Evolutionary conservation across 2,888 invertebrate genomes (phyloP).

Genomic region (Pachydiplax longipennis): DNA sequence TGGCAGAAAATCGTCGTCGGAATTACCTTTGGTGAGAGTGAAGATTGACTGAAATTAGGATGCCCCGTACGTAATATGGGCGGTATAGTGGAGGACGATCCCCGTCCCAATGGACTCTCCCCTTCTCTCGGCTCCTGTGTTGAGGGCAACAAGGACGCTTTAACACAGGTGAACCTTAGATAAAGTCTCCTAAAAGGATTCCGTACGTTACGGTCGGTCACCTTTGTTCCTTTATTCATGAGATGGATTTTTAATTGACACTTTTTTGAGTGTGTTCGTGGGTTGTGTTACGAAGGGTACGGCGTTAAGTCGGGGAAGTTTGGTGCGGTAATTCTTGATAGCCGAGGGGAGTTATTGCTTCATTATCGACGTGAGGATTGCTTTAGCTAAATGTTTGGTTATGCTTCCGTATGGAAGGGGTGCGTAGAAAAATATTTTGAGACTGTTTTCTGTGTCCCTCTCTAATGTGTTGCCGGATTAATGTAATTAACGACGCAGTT

Average conservation of each 20-base stretch:
- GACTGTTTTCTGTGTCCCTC: too few species aligned
- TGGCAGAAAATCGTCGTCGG: constrained; percentile 13
- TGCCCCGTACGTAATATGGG: not conserved
- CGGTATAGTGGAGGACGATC: not conserved
- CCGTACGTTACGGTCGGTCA: not conserved
- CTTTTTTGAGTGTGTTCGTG: not conserved
- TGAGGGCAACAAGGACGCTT: not conserved
- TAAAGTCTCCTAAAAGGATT: not conserved
- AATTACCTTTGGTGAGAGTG: constrained; percentile 13
- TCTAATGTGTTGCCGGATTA: too few species aligned
- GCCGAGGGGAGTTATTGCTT: not conserved
- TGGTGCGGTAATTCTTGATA: not conserved
- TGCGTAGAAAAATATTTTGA: too few species aligned
- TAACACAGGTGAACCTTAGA: constrained; percentile 9
- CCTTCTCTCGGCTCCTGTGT: not conserved
- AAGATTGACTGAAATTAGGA: constrained; percentile 11
- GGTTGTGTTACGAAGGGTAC: not conserved
- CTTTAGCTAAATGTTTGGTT: not conserved
- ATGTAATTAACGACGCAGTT: too few species aligned
- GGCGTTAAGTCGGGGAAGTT: not conserved
- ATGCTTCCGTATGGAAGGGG: too few species aligned
- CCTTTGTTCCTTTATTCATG: not conserved
- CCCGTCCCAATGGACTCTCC: not conserved
- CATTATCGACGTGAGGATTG: not conserved
- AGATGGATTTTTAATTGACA: not conserved